These are phyloP conservation scores for Cyclophora punctaria DNA, from an alignment of 2,888 invertebrate species.

Conservation along the genomic window DNA sequence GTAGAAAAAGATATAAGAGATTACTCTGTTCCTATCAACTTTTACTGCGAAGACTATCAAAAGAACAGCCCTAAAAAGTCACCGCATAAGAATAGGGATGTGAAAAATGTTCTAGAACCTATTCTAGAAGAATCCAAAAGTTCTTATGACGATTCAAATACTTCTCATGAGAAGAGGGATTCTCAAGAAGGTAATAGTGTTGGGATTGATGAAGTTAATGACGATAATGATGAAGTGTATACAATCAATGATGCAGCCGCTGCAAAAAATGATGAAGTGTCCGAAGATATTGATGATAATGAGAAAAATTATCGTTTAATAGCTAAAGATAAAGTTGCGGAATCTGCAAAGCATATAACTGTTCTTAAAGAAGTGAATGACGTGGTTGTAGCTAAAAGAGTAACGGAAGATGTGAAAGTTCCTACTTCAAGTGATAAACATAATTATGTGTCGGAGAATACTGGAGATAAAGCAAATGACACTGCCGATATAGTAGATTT, in stretches of 20 bases:
- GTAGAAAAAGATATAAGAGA: slow-evolving; percentile 67
- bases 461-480: too few relatives aligned
- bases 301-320: too few relatives aligned
- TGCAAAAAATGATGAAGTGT: slow-evolving; percentile 8
- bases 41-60: slow-evolving; percentile 56
- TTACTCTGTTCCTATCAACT: slow-evolving; percentile 63
- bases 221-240: slow-evolving; percentile 4
- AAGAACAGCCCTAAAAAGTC: slow-evolving; percentile 42
- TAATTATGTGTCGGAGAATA: too few relatives aligned
- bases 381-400: too few relatives aligned
- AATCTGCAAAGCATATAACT: too few relatives aligned
- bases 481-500: too few relatives aligned
- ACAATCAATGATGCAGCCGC: too few relatives aligned
- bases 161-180: slow-evolving; percentile 24
- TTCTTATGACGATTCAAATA: slow-evolving; percentile 49
- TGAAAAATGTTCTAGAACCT: slow-evolving; percentile 43
- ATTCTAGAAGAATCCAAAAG: slow-evolving; percentile 68
- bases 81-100: slow-evolving; percentile 34
- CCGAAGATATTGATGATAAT: slow-evolving; percentile 5
- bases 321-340: too few relatives aligned
- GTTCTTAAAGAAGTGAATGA: too few relatives aligned
- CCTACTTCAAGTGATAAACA: too few relatives aligned
- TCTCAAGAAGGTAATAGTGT: slow-evolving; percentile 6
- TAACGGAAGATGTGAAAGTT: too few relatives aligned
- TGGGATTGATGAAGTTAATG: too few relatives aligned